These are phyloP conservation scores for Drosophila cardini DNA, from an alignment of 1,140 invertebrate species.

Conservation along the genomic window DNA sequence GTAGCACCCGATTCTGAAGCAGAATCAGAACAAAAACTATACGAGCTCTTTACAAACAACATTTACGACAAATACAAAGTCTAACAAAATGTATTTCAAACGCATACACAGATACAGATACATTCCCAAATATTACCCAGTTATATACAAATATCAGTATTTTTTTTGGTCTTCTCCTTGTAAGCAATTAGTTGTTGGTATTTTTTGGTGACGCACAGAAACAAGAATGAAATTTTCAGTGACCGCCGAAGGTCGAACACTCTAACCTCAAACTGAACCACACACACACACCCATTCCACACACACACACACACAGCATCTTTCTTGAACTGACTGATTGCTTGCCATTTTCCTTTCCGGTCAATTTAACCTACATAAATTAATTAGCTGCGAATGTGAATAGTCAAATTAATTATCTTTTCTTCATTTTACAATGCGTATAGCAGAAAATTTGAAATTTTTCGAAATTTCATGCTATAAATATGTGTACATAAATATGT, in stretches of 20 bases:
- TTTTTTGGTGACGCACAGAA: slow-evolving; percentile 49
- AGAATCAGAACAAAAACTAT: no score
- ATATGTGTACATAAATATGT: neutral
- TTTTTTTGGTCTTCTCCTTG: slow-evolving; percentile 17
- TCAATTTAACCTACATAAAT: slow-evolving; percentile 36
- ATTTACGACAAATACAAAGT: slow-evolving; percentile 17
- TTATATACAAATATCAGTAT: slow-evolving; percentile 1
- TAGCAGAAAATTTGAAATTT: slow-evolving; percentile 6
- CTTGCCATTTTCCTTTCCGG: slow-evolving; percentile 38
- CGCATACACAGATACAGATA: slow-evolving; percentile 7
- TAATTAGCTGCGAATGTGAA: slow-evolving; percentile 32
- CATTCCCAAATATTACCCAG: neutral
- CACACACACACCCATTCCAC: neutral
- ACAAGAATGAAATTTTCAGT: slow-evolving; percentile 48
- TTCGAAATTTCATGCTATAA: neutral
- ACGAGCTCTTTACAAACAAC: slow-evolving; percentile 46
- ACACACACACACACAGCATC: slow-evolving; percentile 1
- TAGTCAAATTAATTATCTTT: slow-evolving; percentile 6
- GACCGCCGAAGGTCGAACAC: slow-evolving; percentile 48
- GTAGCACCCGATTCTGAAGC: no score
- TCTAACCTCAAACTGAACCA: slow-evolving; percentile 17
- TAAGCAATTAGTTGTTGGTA: slow-evolving; percentile 39
- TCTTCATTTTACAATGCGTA: slow-evolving; percentile 6
- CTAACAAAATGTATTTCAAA: slow-evolving; percentile 37
- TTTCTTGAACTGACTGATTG: slow-evolving; percentile 5